A percentile compares a stretch with the other conserved stretches of the same genome.
phyloP scores from a whole-genome alignment of 2,888 invertebrate species.

The Aphodius sticticus region DNA sequence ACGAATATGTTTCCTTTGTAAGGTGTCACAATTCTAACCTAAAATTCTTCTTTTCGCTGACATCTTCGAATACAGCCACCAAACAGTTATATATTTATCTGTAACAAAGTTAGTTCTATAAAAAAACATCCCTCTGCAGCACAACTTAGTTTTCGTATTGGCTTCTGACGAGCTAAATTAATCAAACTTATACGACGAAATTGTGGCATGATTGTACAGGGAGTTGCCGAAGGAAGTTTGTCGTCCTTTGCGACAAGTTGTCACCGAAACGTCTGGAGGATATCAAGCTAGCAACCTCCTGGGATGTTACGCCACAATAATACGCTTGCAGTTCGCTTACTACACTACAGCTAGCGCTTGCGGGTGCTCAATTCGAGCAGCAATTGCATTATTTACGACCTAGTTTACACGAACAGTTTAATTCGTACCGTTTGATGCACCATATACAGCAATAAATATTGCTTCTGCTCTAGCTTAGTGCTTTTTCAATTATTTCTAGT shows the following conservation, averaged over 20 bases:
- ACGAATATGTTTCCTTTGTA: too few relatives aligned
- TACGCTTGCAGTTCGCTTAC: background rate
- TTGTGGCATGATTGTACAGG: background rate
- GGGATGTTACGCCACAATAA: background rate
- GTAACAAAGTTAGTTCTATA: too few relatives aligned
- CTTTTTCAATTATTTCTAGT: too few relatives aligned
- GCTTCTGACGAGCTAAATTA: background rate
- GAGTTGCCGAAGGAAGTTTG: background rate
- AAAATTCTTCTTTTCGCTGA: too few relatives aligned
- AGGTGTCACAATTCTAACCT: too few relatives aligned
- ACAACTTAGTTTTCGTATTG: background rate
- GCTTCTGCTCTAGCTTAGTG: too few relatives aligned
- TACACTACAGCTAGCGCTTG: background rate
- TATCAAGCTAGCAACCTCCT: background rate
- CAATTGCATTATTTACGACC: background rate
- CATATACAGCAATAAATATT: too few relatives aligned
- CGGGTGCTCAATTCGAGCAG: background rate
- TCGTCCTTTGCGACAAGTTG: background rate
- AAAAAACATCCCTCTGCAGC: too few relatives aligned
- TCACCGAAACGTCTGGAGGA: background rate
- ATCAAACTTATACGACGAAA: background rate
- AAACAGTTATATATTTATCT: too few relatives aligned
- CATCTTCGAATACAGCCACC: too few relatives aligned
- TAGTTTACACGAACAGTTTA: too few relatives aligned
- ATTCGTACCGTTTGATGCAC: too few relatives aligned